Conservation (phyloP, 2,113 vertebrate genomes). For the Tychaedon coryphoeus region DNA sequence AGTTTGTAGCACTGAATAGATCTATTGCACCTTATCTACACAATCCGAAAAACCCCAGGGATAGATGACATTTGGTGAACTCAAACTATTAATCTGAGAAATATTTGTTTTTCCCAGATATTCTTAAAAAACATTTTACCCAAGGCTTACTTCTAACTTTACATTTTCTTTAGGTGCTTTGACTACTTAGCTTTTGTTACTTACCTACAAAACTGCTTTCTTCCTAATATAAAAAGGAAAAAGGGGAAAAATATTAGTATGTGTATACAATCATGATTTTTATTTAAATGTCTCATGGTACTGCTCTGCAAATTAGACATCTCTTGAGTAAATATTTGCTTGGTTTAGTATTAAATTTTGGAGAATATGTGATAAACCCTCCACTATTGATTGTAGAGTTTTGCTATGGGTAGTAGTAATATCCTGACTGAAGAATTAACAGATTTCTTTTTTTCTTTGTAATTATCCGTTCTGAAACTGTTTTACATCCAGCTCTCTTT, state of each 20-base stretch:
- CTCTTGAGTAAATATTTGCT: background rate
- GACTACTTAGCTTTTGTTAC: background rate
- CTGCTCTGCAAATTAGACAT: background rate
- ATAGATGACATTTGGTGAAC: background rate
- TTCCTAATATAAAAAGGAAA: background rate
- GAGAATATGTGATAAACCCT: background rate
- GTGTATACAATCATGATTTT: background rate
- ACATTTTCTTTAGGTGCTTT: background rate
- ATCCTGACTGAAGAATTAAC: background rate
- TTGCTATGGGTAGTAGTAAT: background rate
- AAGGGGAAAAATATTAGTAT: background rate
- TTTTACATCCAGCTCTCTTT: background rate
- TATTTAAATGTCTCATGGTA: background rate
- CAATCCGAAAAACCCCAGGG: background rate
- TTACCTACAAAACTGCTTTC: background rate
- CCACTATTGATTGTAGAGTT: background rate
- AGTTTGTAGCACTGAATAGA: background rate
- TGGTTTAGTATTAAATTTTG: background rate
- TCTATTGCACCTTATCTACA: accelerated
- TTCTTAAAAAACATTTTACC: background rate
- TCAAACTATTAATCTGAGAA: background rate
- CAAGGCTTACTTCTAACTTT: background rate
- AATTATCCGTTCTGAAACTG: background rate
- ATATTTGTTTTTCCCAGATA: background rate
- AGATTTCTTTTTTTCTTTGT: background rate